Evolutionary conservation across 2,797 vertebrate genomes (phyloP).

Genomic region (Fistularia commersonii): DNA sequence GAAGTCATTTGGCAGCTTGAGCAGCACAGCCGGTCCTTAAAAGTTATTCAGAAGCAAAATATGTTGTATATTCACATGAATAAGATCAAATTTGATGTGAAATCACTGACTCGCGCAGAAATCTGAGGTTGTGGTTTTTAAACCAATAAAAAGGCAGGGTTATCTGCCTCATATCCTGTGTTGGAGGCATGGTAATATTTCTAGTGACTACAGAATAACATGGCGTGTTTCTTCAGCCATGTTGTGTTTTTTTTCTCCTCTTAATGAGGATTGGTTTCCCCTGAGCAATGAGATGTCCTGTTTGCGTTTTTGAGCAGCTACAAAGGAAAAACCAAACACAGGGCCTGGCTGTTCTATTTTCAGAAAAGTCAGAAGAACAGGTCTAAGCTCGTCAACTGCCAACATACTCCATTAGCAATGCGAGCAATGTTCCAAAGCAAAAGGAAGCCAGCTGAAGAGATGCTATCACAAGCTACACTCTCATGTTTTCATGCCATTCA

Average conservation of each 20-base stretch:
- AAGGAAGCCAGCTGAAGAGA: conserved; percentile 68
- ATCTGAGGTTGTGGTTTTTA: conserved; percentile 2
- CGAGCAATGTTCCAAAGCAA: conserved; percentile 72
- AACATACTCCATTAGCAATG: conserved; percentile 75
- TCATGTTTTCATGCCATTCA: conserved; percentile 60
- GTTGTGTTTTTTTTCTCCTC: conserved; percentile 18
- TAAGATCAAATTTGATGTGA: neutral
- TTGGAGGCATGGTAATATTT: neutral
- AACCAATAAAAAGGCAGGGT: too few species aligned
- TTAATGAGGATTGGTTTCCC: conserved; percentile 62
- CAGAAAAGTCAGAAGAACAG: conserved; percentile 64
- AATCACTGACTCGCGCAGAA: neutral
- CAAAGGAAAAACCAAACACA: conserved; percentile 54
- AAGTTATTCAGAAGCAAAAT: neutral
- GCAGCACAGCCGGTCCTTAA: neutral
- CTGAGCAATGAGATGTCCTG: conserved; percentile 61
- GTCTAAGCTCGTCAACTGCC: conserved; percentile 65
- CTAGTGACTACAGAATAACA: conserved; percentile 45
- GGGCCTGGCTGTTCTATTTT: conserved; percentile 67
- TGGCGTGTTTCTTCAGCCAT: conserved; percentile 36
- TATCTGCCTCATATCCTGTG: neutral
- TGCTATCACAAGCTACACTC: conserved; percentile 64
- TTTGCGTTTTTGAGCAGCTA: conserved; percentile 65
- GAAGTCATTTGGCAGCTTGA: conserved; percentile 8
- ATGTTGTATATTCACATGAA: neutral